These are phyloP conservation scores for Ypsolopha sequella DNA, from an alignment of 2,888 invertebrate species.

Conservation along the genomic window DNA sequence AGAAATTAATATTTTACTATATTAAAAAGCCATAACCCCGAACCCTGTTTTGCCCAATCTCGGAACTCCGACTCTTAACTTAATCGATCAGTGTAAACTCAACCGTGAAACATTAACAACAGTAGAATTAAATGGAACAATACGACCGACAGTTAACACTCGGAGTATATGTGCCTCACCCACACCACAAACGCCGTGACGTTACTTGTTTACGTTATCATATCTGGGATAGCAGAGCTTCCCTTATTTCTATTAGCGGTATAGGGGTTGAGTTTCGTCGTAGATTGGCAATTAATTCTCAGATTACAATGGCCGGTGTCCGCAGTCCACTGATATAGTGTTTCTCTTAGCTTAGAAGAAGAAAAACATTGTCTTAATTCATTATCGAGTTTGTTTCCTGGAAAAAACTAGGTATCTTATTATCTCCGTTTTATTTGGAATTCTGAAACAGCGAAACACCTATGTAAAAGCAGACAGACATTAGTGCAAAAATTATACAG, in stretches of 20 bases:
- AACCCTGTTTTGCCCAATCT: no score
- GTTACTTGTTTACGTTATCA: no score
- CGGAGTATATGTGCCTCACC: no score
- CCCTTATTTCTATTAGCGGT: neutral
- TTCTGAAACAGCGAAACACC: neutral
- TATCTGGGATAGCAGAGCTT: neutral
- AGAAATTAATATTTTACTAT: no score
- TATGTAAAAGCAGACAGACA: neutral
- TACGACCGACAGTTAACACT: no score
- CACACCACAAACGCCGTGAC: no score
- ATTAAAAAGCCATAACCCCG: no score
- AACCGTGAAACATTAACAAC: no score
- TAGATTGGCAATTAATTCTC: constrained; percentile 63
- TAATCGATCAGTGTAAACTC: no score
- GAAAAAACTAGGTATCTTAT: neutral
- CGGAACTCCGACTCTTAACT: no score
- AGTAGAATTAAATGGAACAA: no score
- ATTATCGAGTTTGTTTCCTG: neutral
- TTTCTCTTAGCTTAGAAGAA: neutral
- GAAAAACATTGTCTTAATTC: neutral
- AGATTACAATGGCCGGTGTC: constrained; percentile 38
- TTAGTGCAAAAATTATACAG: no score
- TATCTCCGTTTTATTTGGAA: neutral
- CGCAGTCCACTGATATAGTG: constrained; percentile 6
- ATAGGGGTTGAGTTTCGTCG: constrained; percentile 9